Base-by-base conservation (phyloP, 2,113 vertebrate genomes). In the Sceloporus undulatus region DNA sequence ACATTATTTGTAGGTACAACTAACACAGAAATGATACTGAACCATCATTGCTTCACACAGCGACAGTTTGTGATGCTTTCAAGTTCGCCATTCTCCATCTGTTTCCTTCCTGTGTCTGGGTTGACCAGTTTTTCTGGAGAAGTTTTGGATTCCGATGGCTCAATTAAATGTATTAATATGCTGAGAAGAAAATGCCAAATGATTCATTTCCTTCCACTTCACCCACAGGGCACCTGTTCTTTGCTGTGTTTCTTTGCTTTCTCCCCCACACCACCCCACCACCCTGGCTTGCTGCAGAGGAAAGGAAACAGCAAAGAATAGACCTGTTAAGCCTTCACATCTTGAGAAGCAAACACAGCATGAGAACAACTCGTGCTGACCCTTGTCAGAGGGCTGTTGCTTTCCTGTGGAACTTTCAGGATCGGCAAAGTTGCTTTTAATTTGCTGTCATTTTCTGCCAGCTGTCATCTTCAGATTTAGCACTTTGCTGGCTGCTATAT, bases 91-190 rank as follows among this genome's bases (percentile, higher is more conserved):
- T 56, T 77, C 68, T 54, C 16, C 25, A 18, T 89, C 78, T 86
- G 84, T 78, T 78, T 18, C 90, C 42, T 81, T 54, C 87, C 87
- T 25, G 79, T 87, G 48, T 27, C 62, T 94, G 82, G 84, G 78
- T 48, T 82, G 38, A 89, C 88, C 90, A 91, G 89, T 90, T 82
- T 84, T 91, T 90, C 90, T 92, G 88, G 90, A 91, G 88, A 92
- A 0, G 0, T 65, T 76, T 87, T 91, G 84, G 88, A 91, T 93
- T 92, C 48, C 88, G 75, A 66, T 86, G 90, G 79, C 89, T 92
- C 90, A 92, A 95, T 94, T 93, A 94, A 94, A 91, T 80, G 90
- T n/a, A 89, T 68, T 94, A 94, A 94, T 95, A 93, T 88, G 90
- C 92, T 95, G 90, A 89, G 84, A 89, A 94, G 87, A 88, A 96